Conservation (phyloP, 2,888 invertebrate genomes). For the Ennomos erosarius region DNA sequence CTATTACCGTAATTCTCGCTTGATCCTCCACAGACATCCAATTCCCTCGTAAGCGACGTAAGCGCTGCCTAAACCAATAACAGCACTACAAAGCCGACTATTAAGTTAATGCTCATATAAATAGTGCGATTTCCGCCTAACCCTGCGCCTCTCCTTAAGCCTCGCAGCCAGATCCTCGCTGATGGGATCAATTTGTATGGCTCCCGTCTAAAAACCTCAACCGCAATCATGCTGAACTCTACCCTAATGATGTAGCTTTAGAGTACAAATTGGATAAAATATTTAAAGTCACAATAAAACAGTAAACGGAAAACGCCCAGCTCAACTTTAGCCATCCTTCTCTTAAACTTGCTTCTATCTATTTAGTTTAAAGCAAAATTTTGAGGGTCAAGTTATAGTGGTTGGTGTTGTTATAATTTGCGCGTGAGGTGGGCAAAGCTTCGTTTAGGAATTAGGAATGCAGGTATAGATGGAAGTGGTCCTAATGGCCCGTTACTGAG, state of each 20-base stretch:
- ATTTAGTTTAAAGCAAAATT: constrained; percentile 33
- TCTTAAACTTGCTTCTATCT: constrained; percentile 34
- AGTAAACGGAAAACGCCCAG: constrained; percentile 60
- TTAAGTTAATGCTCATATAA: constrained; percentile 66
- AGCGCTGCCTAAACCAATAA: constrained; percentile 45
- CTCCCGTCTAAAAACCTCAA: constrained; percentile 57
- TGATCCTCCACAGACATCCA: constrained; percentile 26
- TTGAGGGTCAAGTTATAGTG: constrained; percentile 40
- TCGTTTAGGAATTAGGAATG: constrained; percentile 47
- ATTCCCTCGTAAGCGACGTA: constrained; percentile 27
- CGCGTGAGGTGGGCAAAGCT: constrained; percentile 63
- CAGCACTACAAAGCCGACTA: constrained; percentile 56
- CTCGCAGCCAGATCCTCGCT: constrained; percentile 51
- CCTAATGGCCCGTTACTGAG: constrained; percentile 30
- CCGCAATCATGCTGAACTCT: constrained; percentile 52
- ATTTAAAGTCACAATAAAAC: constrained; percentile 63
- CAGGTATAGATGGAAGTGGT: constrained; percentile 25
- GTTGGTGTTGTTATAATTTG: constrained; percentile 58
- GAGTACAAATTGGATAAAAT: constrained; percentile 1
- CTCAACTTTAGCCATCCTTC: constrained; percentile 52
- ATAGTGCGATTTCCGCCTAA: constrained; percentile 65
- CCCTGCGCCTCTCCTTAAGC: constrained; percentile 55
- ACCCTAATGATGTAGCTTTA: constrained; percentile 49
- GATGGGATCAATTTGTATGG: constrained; percentile 77
- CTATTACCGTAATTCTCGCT: background rate